phyloP scores from a whole-genome alignment of 1,140 invertebrate species.

The Drosophila parabipectinata region DNA sequence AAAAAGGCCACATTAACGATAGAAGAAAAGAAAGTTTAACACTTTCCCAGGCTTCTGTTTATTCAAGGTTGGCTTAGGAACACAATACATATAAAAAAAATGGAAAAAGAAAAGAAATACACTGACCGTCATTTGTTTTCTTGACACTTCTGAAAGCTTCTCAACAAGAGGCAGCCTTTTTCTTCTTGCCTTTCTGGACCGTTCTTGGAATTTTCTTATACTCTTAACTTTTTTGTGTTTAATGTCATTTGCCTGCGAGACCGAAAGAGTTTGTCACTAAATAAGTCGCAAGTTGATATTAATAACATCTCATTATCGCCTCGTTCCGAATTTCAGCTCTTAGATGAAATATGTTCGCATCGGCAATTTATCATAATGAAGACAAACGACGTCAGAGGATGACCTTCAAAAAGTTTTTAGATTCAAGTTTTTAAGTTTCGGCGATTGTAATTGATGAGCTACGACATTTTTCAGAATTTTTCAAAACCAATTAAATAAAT shows the following conservation, averaged over 20 bases:
- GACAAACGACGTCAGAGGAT: constrained; percentile 38
- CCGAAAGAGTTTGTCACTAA: constrained; percentile 63
- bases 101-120: constrained; percentile 9
- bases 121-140: constrained; percentile 80
- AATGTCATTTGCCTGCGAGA: constrained; percentile 38
- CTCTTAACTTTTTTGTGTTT: constrained; percentile 48
- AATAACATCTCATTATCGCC: constrained; percentile 79
- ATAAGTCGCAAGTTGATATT: constrained; percentile 79
- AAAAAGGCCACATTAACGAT: constrained; percentile 40
- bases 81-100: constrained; percentile 7
- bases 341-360: constrained; percentile 65
- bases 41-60: constrained; percentile 45
- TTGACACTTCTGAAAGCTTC: constrained; percentile 74
- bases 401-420: constrained; percentile 30
- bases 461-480: background rate
- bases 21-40: constrained; percentile 59
- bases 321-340: constrained; percentile 65
- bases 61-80: constrained; percentile 49
- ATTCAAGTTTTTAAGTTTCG: constrained; percentile 27
- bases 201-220: constrained; percentile 44
- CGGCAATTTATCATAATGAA: constrained; percentile 75
- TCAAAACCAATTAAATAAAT: constrained; percentile 18
- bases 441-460: constrained; percentile 50
- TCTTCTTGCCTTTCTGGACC: constrained; percentile 33
- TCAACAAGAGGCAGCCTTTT: constrained; percentile 50